A percentile compares a stretch with the other conserved stretches of the same genome.
Conservation (phyloP, 2,113 vertebrate genomes). For the Bungarus multicinctus region DNA sequence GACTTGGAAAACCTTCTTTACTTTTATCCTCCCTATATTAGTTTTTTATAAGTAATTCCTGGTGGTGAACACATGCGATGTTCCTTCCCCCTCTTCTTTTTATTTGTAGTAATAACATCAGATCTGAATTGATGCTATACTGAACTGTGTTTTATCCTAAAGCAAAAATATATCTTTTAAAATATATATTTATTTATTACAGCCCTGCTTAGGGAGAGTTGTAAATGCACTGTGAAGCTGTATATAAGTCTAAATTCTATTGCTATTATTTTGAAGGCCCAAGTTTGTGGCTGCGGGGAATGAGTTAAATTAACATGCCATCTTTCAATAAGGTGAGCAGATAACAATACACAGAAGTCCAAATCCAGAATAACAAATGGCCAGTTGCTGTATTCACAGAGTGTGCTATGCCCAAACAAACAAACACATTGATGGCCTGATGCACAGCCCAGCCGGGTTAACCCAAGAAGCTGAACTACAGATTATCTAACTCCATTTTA, state of each 20-base stretch:
- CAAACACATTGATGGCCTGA: background rate
- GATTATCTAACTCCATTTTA: background rate
- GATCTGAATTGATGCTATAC: background rate
- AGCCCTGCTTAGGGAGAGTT: too few species aligned
- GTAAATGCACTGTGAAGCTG: background rate
- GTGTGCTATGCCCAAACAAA: background rate
- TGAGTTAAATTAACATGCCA: background rate
- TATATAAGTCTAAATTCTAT: background rate
- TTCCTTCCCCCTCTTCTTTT: too few species aligned
- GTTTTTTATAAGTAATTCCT: too few species aligned
- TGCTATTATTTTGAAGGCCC: background rate
- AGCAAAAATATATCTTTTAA: conserved; percentile 17
- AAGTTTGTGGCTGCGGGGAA: background rate
- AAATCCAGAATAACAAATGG: background rate
- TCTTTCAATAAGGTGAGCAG: background rate
- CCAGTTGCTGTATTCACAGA: background rate
- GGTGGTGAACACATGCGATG: too few species aligned
- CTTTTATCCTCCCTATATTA: too few species aligned
- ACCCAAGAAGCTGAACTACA: background rate
- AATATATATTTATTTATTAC: conserved; percentile 44
- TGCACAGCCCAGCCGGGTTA: background rate
- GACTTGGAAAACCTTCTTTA: too few species aligned
- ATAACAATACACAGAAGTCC: background rate
- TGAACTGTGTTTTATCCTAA: conserved; percentile 58
- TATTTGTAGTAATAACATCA: background rate